These are phyloP conservation scores for Toxostoma redivivum DNA, from an alignment of 2,113 vertebrate genomes.

Conservation along the genomic window DNA sequence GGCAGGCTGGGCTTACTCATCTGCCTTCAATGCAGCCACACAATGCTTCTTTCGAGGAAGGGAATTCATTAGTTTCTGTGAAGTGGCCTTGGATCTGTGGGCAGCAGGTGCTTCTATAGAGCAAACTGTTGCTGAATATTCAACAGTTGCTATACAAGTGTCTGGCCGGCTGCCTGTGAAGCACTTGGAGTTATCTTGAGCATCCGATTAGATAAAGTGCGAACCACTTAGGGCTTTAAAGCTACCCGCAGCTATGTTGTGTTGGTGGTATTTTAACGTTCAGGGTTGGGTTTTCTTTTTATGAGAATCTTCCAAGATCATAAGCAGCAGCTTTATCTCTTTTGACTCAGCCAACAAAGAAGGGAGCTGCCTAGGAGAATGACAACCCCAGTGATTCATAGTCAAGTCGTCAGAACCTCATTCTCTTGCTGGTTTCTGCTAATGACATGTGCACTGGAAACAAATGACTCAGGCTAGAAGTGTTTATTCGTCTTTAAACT, in stretches of 20 bases:
- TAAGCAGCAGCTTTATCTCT: conserved; percentile 13
- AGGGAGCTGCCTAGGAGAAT: not conserved
- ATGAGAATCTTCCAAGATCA: not conserved
- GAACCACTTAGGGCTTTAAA: not conserved
- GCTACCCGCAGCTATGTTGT: not conserved
- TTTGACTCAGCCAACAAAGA: not conserved
- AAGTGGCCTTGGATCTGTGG: conserved; percentile 31
- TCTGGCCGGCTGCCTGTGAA: conserved; percentile 14
- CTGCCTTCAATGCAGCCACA: conserved; percentile 13
- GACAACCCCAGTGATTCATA: conserved; percentile 3
- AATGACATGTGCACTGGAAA: not conserved
- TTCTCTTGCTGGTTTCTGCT: not conserved
- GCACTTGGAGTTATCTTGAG: conserved; percentile 31
- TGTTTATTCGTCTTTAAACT: not conserved
- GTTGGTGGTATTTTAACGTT: not conserved
- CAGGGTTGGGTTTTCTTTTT: not conserved
- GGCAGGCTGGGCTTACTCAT: not conserved
- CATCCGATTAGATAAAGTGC: conserved; percentile 22
- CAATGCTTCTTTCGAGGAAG: conserved; percentile 1
- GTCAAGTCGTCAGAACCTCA: not conserved
- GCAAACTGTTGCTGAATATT: conserved; percentile 58
- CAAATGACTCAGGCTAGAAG: not conserved
- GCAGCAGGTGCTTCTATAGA: conserved; percentile 59
- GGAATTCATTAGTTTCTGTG: conserved; percentile 37
- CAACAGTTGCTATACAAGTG: not conserved